Evolutionary conservation across 2,888 invertebrate genomes (phyloP).

Genomic region (Pollenia angustigena): DNA sequence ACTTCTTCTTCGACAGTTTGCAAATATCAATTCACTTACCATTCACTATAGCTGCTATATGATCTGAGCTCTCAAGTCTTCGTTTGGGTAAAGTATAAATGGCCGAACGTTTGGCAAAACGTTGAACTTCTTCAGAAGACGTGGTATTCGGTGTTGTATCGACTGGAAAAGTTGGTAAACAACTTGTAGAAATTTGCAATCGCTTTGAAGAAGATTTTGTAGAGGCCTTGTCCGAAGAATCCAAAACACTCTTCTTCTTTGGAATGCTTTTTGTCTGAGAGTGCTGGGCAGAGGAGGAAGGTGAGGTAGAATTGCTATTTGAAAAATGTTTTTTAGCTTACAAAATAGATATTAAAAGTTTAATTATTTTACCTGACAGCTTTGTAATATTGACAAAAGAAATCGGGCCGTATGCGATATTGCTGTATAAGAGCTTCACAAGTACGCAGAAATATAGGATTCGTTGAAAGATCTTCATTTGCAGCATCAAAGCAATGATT

Average conservation of each 20-base stretch:
- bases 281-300: slow-evolving; percentile 70
- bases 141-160: slow-evolving; percentile 59
- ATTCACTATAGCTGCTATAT: slow-evolving; percentile 31
- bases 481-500: slow-evolving; percentile 57
- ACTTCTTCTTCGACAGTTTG: neutral
- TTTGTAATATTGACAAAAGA: slow-evolving; percentile 89
- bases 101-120: slow-evolving; percentile 81
- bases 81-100: slow-evolving; percentile 82
- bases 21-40: slow-evolving; percentile 38
- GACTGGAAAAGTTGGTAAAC: neutral
- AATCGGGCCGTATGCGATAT: slow-evolving; percentile 90
- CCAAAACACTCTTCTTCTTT: slow-evolving; percentile 50
- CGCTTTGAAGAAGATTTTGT: slow-evolving; percentile 27
- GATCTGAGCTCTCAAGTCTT: slow-evolving; percentile 66
- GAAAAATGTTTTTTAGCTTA: neutral
- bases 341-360: neutral
- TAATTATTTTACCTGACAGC: slow-evolving; percentile 84
- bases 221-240: slow-evolving; percentile 26
- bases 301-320: slow-evolving; percentile 71
- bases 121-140: slow-evolving; percentile 76
- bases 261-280: slow-evolving; percentile 60
- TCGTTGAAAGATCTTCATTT: slow-evolving; percentile 73
- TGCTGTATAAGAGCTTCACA: slow-evolving; percentile 87
- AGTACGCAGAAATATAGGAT: slow-evolving; percentile 81
- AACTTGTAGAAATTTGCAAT: slow-evolving; percentile 73